Base-by-base conservation (phyloP, 2,888 invertebrate species). In the Ennomos fuscantarius region DNA sequence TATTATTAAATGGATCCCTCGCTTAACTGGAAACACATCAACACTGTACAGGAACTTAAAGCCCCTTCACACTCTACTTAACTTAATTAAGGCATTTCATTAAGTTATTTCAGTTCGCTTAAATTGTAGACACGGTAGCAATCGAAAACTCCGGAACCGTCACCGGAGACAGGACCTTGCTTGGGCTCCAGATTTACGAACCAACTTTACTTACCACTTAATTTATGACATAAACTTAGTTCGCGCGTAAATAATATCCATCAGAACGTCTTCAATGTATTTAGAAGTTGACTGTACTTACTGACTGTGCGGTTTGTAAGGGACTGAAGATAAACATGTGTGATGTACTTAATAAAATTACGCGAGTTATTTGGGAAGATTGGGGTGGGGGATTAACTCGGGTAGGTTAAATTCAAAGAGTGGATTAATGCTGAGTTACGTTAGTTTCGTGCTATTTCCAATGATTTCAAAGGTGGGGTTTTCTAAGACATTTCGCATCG, bases 211-310 rank as follows among this genome's bases (percentile, higher is more conserved):
- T 51, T 56, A 44, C 52, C 52, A 57, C 52, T 52, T 52, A 81
- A 83, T 82, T 84, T 82, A 82, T 80, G 74, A 74, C 73, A 62
- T 64, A 69, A 80, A 82, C 78, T 84, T 81, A 78, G 75, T 76
- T 75, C 68, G 63, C 69, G 69, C 74, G 77, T 78, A 73, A 76
- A 78, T 76, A 76, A 77, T 77, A 78, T 69, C 72, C 68, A 58
- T 70, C 63, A 34, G 10, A 44, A 49, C 43, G 48, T 44, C 43
- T 55, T 55, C 36, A 73, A 79, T 72, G 73, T 74, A 70, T 76
- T 24, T 74, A 78, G 68, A 65, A 57, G 61, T 63, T 71, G 67
- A 66, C 58, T 66, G 66, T 58, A 46, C 58, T 40, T 55, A 48
- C 58, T 39, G 56, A 42, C 39, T 47, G 46, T 63, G 61, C 43